Evolutionary conservation across 2,797 vertebrate genomes (phyloP).

Genomic region (Smutsia gigantea): DNA sequence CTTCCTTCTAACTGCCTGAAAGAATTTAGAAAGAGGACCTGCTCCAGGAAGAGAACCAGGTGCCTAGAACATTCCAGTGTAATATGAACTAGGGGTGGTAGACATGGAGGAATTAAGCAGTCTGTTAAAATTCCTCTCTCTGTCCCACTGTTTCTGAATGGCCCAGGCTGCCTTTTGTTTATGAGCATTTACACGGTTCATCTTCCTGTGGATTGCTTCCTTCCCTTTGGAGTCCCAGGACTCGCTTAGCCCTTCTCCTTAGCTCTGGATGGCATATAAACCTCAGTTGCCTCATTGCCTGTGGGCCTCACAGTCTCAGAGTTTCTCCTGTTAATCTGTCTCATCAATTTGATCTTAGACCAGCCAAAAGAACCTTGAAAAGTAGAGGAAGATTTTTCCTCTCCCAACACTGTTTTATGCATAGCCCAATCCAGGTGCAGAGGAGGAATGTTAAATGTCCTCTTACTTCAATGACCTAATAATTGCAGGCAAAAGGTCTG

Average conservation of each 20-base stretch:
- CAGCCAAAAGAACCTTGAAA: neutral
- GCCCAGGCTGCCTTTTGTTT: neutral
- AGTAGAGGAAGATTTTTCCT: neutral
- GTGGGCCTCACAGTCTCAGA: neutral
- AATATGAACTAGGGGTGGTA: neutral
- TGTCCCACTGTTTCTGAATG: neutral
- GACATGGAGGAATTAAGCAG: neutral
- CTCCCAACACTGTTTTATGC: neutral
- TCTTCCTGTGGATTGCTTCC: neutral
- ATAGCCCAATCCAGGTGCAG: neutral
- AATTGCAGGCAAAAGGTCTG: neutral
- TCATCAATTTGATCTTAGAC: neutral
- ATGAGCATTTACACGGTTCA: neutral
- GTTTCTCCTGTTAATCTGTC: neutral
- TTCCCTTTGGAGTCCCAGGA: neutral
- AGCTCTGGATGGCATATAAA: too few species aligned
- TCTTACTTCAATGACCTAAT: neutral
- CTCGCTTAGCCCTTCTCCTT: neutral
- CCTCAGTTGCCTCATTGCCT: neutral
- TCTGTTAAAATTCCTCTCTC: neutral
- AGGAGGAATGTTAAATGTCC: neutral
- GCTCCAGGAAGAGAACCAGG: neutral
- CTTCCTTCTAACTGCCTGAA: neutral
- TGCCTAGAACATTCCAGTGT: neutral
- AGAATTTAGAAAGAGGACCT: neutral